phyloP scores from a whole-genome alignment of 2,888 invertebrate genomes.

The Uloborus plumipes region DNA sequence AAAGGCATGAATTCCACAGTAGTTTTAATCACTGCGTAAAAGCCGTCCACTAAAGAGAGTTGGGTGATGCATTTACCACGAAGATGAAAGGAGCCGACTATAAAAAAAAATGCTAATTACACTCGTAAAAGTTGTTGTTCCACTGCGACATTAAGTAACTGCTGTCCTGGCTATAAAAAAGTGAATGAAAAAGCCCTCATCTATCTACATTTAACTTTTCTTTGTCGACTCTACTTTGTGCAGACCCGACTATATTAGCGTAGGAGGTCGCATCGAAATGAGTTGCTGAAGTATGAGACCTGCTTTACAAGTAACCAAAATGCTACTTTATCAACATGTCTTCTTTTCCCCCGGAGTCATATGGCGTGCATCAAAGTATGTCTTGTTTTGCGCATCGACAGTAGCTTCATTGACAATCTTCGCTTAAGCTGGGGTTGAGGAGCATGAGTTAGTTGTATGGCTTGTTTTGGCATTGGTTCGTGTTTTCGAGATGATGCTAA shows the following conservation, averaged over 20 bases:
- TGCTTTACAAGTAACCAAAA: conserved; percentile 22
- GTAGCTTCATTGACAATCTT: too few species aligned
- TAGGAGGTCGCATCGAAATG: conserved; percentile 38
- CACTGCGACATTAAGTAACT: conserved; percentile 37
- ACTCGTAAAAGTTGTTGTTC: conserved; percentile 42
- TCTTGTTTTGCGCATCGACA: conserved; percentile 9
- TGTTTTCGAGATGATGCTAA: too few species aligned
- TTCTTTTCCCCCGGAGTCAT: not conserved
- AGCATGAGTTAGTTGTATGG: too few species aligned
- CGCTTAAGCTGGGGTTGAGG: too few species aligned
- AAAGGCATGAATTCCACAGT: not conserved
- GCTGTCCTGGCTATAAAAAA: conserved; percentile 38
- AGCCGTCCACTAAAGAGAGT: conserved; percentile 33
- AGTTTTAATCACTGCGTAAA: conserved; percentile 26
- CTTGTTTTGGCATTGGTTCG: too few species aligned
- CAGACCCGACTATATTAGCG: conserved; percentile 20
- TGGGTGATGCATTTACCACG: conserved; percentile 29
- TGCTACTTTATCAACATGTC: conserved; percentile 25
- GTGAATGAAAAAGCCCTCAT: conserved; percentile 39
- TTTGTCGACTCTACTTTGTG: conserved; percentile 10
- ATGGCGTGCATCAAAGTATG: conserved; percentile 5
- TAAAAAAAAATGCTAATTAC: conserved; percentile 55
- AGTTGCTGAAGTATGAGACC: conserved; percentile 21
- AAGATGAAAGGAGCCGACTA: conserved; percentile 45
- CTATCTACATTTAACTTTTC: conserved; percentile 45